These are phyloP conservation scores for Synergus japonicus DNA, from an alignment of 2,888 invertebrate genomes.

Conservation along the genomic window DNA sequence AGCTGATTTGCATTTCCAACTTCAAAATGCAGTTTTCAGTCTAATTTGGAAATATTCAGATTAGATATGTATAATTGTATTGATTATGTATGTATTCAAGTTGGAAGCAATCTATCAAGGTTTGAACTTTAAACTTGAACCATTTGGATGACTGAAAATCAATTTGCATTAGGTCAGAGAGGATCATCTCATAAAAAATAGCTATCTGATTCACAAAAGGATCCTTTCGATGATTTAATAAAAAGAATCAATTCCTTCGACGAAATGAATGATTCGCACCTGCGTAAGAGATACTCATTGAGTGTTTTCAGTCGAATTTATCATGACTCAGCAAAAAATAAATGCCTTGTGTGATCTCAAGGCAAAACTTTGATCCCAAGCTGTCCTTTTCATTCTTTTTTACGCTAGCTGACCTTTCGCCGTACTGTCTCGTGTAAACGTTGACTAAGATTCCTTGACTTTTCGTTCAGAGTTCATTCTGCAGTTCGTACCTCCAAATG, in stretches of 20 bases:
- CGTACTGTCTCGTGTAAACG: slow-evolving; percentile 18
- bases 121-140: background rate
- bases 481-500: slow-evolving; percentile 32
- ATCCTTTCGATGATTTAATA: background rate
- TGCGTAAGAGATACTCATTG: background rate
- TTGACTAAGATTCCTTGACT: slow-evolving; percentile 40
- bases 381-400: slow-evolving; percentile 30
- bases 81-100: too few relatives aligned
- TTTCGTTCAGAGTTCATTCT: slow-evolving; percentile 39
- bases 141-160: background rate
- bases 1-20: background rate
- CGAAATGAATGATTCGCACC: slow-evolving; percentile 19
- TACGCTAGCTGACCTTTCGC: slow-evolving; percentile 15
- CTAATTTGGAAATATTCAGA: background rate
- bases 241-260: background rate
- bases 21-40: background rate
- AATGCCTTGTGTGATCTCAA: slow-evolving; percentile 20
- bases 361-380: slow-evolving; percentile 31
- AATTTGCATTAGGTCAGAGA: background rate
- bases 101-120: background rate
- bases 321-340: slow-evolving; percentile 20
- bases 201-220: slow-evolving; percentile 2
- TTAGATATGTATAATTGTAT: too few relatives aligned
- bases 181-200: background rate
- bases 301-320: background rate